Evolutionary conservation across 2,888 invertebrate genomes (phyloP).

Genomic region (Pristionchus japonicus): DNA sequence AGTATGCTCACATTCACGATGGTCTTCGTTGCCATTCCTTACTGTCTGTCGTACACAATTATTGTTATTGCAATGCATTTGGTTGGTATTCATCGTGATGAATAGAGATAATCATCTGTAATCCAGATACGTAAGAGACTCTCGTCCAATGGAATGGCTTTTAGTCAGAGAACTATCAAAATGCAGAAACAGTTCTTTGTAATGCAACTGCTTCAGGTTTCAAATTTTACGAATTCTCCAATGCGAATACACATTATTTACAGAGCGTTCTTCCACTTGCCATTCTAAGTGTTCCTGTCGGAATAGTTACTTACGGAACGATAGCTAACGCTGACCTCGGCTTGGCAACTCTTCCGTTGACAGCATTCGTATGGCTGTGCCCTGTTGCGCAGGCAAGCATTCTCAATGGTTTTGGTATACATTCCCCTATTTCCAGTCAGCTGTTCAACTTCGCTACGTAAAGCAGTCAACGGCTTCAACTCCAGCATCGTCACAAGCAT

Average conservation of each 20-base stretch:
- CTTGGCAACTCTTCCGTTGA: not conserved
- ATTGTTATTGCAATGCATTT: not conserved
- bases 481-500: not conserved
- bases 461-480: not conserved
- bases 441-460: not conserved
- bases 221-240: not conserved
- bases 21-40: not conserved
- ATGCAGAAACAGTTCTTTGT: not conserved
- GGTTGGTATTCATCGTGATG: not conserved
- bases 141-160: not conserved
- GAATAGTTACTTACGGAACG: not conserved
- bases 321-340: not conserved
- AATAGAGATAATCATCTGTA: not conserved
- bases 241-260: not conserved
- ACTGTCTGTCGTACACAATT: not conserved
- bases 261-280: not conserved
- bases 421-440: not conserved
- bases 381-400: not conserved
- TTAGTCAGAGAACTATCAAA: not conserved
- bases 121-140: not conserved
- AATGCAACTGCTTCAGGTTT: constrained; percentile 9
- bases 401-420: not conserved
- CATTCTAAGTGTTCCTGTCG: not conserved
- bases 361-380: not conserved
- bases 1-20: not conserved